A percentile compares a stretch with the other conserved stretches of the same genome.
phyloP scores from a whole-genome alignment of 2,888 invertebrate genomes.

The Fragum whitleyi region DNA sequence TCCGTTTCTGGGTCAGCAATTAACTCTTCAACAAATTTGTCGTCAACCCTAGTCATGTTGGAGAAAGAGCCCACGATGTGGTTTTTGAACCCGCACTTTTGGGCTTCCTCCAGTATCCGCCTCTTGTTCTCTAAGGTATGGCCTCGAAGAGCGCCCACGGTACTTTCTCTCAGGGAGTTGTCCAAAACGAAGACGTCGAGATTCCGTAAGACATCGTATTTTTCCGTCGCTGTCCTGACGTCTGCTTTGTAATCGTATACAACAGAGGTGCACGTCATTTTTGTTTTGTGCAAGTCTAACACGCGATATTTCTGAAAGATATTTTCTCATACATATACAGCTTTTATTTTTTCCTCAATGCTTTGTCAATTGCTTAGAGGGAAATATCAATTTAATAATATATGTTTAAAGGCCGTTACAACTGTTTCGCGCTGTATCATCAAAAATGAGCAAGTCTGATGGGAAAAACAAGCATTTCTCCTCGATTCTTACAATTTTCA shows the following conservation, averaged over 20 bases:
- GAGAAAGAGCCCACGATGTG: slow-evolving; percentile 1
- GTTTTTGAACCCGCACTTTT: background rate
- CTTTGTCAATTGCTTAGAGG: too few species aligned
- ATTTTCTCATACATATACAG: too few species aligned
- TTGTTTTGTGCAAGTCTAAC: background rate
- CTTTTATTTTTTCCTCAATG: background rate
- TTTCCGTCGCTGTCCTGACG: background rate
- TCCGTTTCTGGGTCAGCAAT: background rate
- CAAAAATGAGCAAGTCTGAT: too few species aligned
- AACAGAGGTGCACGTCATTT: background rate
- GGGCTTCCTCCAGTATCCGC: background rate
- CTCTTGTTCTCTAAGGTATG: slow-evolving; percentile 12
- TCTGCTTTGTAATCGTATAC: background rate
- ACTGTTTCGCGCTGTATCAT: too few species aligned
- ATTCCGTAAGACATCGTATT: background rate
- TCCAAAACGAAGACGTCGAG: slow-evolving; percentile 4
- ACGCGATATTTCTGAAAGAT: too few species aligned
- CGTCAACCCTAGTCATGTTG: slow-evolving; percentile 2
- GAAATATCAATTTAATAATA: too few species aligned
- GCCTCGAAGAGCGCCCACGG: slow-evolving; percentile 2
- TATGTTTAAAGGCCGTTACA: too few species aligned
- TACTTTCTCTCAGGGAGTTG: slow-evolving; percentile 12
- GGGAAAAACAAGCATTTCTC: too few species aligned
- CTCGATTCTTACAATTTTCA: too few species aligned
- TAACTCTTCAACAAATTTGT: background rate